Percentiles rank a stretch among this genome's conserved stretches.
These are phyloP conservation scores for Ptychochromis oligacanthus DNA, from an alignment of 2,113 vertebrate species.

Conservation along the genomic window DNA sequence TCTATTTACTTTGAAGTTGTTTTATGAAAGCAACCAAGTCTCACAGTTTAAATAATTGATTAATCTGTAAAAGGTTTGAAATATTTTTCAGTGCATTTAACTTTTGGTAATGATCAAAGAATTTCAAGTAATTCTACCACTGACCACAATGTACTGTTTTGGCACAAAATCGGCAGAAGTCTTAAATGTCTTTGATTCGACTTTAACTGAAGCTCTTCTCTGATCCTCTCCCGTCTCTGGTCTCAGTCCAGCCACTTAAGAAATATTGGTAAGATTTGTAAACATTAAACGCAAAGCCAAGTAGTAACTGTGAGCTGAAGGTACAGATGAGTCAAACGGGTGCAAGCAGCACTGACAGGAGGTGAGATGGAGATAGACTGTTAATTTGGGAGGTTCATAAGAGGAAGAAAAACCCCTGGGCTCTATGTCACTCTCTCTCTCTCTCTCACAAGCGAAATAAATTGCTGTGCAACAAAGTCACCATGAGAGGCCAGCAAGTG, in stretches of 20 bases:
- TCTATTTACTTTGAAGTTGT: no score
- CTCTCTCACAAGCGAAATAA: constrained; percentile 45
- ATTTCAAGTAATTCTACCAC: neutral
- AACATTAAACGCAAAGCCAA: neutral
- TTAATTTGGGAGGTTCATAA: constrained; percentile 51
- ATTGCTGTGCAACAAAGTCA: constrained; percentile 50
- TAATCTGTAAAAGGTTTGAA: no score
- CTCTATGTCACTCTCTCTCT: constrained; percentile 14
- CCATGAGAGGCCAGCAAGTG: constrained; percentile 34
- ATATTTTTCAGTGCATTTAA: no score
- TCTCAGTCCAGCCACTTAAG: neutral
- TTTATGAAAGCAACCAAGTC: no score
- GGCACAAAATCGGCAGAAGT: neutral
- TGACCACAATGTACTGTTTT: neutral
- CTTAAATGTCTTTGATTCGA: neutral
- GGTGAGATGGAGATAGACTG: constrained; percentile 34
- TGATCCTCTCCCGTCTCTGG: neutral
- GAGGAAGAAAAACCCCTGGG: constrained; percentile 36
- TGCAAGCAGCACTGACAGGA: constrained; percentile 17
- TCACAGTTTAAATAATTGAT: no score
- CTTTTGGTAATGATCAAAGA: neutral
- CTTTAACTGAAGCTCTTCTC: neutral
- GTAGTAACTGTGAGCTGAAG: constrained; percentile 1
- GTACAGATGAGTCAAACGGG: constrained; percentile 12
- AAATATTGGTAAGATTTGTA: neutral